Evolutionary conservation across 1,140 invertebrate species (phyloP).

Genomic region (Cotesia typhae): DNA sequence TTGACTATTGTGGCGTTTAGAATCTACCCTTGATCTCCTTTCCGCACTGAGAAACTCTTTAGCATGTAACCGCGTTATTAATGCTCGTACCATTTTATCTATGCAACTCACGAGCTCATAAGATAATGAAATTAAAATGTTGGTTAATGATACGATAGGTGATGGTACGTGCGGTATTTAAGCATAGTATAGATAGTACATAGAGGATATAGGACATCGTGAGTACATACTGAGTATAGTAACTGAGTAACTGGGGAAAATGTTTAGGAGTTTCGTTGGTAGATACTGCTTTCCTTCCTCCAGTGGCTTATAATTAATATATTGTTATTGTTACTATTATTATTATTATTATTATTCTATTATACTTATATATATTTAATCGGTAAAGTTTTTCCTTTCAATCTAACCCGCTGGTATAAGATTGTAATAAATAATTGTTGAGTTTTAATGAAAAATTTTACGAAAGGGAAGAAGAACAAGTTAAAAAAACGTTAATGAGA

Average conservation of each 20-base stretch:
- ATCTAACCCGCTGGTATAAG: neutral
- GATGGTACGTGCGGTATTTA: no score
- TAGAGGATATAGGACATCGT: no score
- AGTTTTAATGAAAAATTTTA: no score
- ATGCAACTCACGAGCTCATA: constrained; percentile 24
- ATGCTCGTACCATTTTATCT: constrained; percentile 23
- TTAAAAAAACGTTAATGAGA: constrained; percentile 5
- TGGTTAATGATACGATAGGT: constrained; percentile 35
- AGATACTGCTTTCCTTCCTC: neutral
- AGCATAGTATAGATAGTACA: no score
- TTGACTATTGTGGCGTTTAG: no score
- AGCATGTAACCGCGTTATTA: constrained; percentile 27
- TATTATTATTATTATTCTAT: constrained; percentile 13
- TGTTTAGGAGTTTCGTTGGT: neutral
- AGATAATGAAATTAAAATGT: constrained; percentile 39
- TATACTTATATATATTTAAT: neutral
- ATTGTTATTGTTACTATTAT: constrained; percentile 22
- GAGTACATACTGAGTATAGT: no score
- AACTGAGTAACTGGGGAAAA: neutral
- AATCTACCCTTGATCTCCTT: no score
- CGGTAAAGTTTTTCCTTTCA: constrained; percentile 5
- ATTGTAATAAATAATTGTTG: neutral
- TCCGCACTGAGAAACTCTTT: no score
- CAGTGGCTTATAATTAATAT: neutral
- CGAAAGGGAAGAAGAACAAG: neutral